Conservation (phyloP, 2,113 vertebrate genomes). For the Mastomys coucha region DNA sequence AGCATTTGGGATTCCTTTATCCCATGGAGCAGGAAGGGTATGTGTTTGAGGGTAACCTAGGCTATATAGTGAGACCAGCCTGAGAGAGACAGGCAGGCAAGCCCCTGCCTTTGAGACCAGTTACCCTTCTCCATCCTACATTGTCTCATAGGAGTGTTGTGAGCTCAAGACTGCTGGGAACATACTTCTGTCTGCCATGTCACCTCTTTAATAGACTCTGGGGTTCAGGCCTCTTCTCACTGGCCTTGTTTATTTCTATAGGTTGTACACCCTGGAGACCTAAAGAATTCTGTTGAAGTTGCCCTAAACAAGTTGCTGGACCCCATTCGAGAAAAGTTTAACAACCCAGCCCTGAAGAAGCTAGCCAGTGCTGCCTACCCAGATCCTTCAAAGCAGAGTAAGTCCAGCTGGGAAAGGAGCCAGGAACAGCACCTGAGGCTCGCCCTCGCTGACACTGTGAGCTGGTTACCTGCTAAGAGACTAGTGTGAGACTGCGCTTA, state of each 20-base stretch:
- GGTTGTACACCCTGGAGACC: slow-evolving; percentile 95
- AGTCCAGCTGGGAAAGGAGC: slow-evolving; percentile 66
- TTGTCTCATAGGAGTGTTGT: neutral
- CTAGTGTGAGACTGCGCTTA: neutral
- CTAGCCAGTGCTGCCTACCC: slow-evolving; percentile 93
- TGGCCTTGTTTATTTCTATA: slow-evolving; percentile 54
- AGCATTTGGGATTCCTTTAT: neutral
- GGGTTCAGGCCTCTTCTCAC: neutral
- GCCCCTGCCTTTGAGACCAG: neutral
- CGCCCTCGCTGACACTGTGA: neutral
- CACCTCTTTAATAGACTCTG: neutral
- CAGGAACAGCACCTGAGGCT: neutral
- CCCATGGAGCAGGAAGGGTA: neutral
- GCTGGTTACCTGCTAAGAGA: neutral
- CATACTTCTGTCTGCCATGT: neutral
- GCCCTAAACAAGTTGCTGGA: slow-evolving; percentile 95
- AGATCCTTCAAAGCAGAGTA: slow-evolving; percentile 92
- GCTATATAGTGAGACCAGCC: neutral
- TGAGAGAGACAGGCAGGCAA: neutral
- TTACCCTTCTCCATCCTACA: neutral
- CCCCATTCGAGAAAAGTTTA: slow-evolving; percentile 97
- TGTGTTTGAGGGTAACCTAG: neutral
- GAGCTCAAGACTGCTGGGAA: neutral
- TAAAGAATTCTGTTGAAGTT: slow-evolving; percentile 96
- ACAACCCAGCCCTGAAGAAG: slow-evolving; percentile 92